Percentiles rank a stretch among this genome's conserved stretches.
Conservation (phyloP, 37 sponge, comb jelly and placozoan species). For the Crambe crambe region DNA sequence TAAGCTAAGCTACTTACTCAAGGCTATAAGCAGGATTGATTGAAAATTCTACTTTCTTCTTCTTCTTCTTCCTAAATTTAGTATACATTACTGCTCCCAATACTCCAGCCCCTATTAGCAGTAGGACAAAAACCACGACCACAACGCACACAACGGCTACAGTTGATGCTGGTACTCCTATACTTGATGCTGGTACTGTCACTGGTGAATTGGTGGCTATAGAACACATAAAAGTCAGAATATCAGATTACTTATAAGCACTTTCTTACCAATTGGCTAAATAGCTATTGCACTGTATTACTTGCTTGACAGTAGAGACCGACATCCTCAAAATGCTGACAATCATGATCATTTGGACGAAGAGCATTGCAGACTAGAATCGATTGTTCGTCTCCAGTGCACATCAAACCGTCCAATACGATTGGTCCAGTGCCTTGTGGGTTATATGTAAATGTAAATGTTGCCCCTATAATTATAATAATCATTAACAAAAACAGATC, state of each 20-base stretch:
- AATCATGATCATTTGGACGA: not conserved
- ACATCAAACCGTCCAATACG: not conserved
- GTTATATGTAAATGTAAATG: not conserved
- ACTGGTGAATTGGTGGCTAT: not conserved
- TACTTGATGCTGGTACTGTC: not conserved
- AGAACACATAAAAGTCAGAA: too few species aligned
- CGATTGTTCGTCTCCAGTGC: not conserved
- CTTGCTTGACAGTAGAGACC: not conserved
- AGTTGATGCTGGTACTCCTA: not conserved
- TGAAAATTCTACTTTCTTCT: not conserved
- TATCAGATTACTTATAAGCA: not conserved
- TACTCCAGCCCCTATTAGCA: not conserved
- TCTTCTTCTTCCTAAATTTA: not conserved
- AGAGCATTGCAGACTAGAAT: not conserved
- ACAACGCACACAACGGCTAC: not conserved
- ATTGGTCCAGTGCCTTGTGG: not conserved
- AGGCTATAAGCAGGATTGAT: not conserved
- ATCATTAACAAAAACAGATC: too few species aligned
- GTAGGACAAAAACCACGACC: not conserved
- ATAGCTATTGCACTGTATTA: too few species aligned
- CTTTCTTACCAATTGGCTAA: not conserved
- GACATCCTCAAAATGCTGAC: not conserved
- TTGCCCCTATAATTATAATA: not conserved
- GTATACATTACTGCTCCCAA: not conserved
- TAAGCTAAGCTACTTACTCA: not conserved